phyloP scores from a whole-genome alignment of 2,888 invertebrate genomes.

The Chloroclysta siterata region DNA sequence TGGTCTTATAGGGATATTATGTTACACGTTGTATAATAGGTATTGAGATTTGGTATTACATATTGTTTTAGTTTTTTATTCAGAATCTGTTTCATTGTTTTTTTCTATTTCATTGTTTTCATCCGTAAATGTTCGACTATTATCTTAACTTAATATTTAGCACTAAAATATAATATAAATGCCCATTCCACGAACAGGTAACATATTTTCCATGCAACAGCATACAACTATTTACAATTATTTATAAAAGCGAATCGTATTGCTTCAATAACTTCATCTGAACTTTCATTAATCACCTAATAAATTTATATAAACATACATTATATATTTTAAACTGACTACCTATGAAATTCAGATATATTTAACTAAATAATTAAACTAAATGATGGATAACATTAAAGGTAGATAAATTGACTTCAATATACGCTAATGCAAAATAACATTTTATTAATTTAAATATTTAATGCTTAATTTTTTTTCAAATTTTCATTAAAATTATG shows the following conservation, averaged over 20 bases:
- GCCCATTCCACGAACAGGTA: slow-evolving; percentile 59
- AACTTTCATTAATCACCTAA: slow-evolving; percentile 30
- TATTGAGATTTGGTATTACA: neutral
- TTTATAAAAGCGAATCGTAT: slow-evolving; percentile 70
- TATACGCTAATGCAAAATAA: slow-evolving; percentile 20
- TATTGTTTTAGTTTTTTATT: neutral
- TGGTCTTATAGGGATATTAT: too few species aligned
- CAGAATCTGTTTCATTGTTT: neutral
- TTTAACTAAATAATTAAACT: slow-evolving; percentile 21
- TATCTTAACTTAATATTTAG: slow-evolving; percentile 7
- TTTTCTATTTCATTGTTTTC: neutral
- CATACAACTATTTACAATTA: slow-evolving; percentile 54
- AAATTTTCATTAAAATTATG: slow-evolving; percentile 12
- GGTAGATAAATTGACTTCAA: slow-evolving; percentile 27
- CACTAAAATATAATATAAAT: slow-evolving; percentile 41
- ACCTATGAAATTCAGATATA: slow-evolving; percentile 47
- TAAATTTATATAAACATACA: slow-evolving; percentile 39
- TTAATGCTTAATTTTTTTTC: slow-evolving; percentile 12
- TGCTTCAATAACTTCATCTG: slow-evolving; percentile 55
- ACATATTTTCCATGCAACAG: slow-evolving; percentile 50
- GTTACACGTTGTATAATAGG: too few species aligned
- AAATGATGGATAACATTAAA: slow-evolving; percentile 31
- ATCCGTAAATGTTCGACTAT: slow-evolving; percentile 8
- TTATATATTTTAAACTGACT: slow-evolving; percentile 43
- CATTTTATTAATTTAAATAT: slow-evolving; percentile 2